These are phyloP conservation scores for Argyresthia albistria DNA, from an alignment of 2,888 invertebrate genomes.

Conservation along the genomic window DNA sequence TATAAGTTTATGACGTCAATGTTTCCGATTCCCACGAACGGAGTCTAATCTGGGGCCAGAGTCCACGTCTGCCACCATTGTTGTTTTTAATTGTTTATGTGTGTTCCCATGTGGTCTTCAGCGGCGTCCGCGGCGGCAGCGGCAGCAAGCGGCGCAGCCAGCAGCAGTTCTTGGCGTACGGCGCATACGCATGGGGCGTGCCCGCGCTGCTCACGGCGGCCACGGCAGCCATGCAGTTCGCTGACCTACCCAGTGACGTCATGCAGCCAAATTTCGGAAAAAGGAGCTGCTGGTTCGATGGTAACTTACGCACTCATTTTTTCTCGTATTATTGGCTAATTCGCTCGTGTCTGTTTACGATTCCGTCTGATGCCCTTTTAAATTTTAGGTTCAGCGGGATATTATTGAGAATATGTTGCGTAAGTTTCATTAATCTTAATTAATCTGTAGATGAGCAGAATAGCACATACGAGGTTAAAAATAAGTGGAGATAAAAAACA, in stretches of 20 bases:
- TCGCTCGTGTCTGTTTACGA: no score
- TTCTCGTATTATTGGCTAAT: no score
- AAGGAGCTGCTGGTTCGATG: constrained; percentile 72
- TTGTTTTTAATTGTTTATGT: no score
- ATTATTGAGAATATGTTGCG: no score
- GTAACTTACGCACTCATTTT: constrained; percentile 33
- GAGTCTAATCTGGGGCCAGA: no score
- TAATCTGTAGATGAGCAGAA: no score
- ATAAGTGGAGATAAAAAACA: background rate
- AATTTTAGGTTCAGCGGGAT: no score
- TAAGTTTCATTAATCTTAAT: no score
- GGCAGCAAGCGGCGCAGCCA: constrained; percentile 60
- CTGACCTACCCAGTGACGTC: constrained; percentile 42
- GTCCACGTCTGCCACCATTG: no score
- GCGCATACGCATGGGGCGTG: constrained; percentile 78
- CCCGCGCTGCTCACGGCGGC: constrained; percentile 66
- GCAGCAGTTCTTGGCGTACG: constrained; percentile 75
- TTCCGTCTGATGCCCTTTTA: no score
- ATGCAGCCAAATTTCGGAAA: constrained; percentile 71
- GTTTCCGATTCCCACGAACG: no score
- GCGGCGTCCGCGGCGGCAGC: constrained; percentile 65
- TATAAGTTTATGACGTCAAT: no score
- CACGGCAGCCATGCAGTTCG: constrained; percentile 69
- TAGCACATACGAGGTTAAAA: background rate
- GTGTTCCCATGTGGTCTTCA: constrained; percentile 18